phyloP scores from a whole-genome alignment of 2,113 vertebrate genomes.

The Pipra filicauda region DNA sequence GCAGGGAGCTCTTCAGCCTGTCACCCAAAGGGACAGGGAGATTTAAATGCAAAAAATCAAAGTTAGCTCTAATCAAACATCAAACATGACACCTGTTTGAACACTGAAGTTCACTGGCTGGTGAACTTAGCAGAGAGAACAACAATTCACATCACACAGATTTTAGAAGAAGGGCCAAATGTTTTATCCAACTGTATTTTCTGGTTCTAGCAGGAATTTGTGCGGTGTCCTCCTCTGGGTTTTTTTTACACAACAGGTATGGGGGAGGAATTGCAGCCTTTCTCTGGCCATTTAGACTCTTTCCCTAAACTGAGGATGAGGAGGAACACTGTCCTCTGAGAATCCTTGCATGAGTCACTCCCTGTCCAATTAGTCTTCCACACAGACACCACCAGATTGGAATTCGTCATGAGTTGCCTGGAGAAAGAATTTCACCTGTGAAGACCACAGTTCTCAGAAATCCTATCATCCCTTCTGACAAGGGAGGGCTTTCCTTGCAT shows the following conservation, averaged over 20 bases:
- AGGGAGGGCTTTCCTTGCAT: neutral
- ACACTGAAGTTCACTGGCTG: neutral
- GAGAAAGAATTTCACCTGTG: neutral
- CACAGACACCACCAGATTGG: neutral
- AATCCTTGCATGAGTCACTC: neutral
- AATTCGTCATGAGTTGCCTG: neutral
- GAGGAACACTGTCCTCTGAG: neutral
- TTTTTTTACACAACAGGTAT: neutral
- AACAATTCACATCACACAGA: neutral
- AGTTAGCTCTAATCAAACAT: neutral
- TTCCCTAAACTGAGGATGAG: neutral
- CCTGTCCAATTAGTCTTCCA: neutral
- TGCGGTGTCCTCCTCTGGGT: neutral
- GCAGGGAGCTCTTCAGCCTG: neutral
- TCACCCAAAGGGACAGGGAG: neutral
- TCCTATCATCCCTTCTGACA: neutral
- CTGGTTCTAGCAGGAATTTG: neutral
- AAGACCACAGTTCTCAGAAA: neutral
- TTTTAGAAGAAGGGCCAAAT: neutral
- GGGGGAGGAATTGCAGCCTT: neutral
- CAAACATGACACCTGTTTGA: neutral
- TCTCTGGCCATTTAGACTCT: neutral
- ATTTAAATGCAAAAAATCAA: neutral
- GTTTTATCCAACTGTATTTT: neutral
- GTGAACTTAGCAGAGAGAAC: neutral